A percentile compares a stretch with the other conserved stretches of the same genome.
Evolutionary conservation across 1,140 invertebrate genomes (phyloP).

Genomic region (Achroia grisella): DNA sequence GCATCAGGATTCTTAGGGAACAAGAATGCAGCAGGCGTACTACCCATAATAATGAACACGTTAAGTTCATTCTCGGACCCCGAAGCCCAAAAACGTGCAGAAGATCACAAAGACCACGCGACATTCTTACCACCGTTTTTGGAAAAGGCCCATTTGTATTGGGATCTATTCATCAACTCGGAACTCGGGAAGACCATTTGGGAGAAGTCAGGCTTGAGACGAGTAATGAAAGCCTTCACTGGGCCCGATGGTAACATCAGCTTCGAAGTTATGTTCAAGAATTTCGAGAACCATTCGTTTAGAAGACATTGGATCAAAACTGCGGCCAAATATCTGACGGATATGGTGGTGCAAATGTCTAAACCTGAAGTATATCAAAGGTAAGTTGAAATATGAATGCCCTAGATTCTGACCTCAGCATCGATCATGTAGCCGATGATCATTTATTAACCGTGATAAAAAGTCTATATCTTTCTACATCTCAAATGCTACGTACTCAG

Average conservation of each 20-base stretch:
- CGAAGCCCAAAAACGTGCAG: constrained; percentile 70
- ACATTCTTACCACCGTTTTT: constrained; percentile 83
- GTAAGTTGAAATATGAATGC: constrained; percentile 68
- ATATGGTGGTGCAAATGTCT: constrained; percentile 82
- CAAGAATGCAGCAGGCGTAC: constrained; percentile 75
- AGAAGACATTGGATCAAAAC: constrained; percentile 85
- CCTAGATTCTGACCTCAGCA: too few species aligned
- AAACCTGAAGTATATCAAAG: constrained; percentile 83
- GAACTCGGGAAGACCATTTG: constrained; percentile 83
- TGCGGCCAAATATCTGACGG: constrained; percentile 82
- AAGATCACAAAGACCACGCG: constrained; percentile 81
- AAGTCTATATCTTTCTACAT: too few species aligned
- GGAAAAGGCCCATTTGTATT: constrained; percentile 82
- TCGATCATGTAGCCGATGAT: too few species aligned
- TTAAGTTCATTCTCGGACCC: constrained; percentile 71
- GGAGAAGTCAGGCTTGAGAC: constrained; percentile 80
- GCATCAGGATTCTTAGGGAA: constrained; percentile 77
- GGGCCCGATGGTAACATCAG: constrained; percentile 80
- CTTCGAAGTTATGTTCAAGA: constrained; percentile 81
- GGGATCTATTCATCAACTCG: constrained; percentile 86
- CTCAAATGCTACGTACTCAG: too few species aligned
- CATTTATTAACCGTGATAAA: too few species aligned
- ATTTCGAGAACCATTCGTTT: constrained; percentile 84
- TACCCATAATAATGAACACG: constrained; percentile 79
- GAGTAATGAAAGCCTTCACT: constrained; percentile 74